Base-by-base conservation (phyloP, 2,888 invertebrate genomes). In the Neuroscelio doddi region DNA sequence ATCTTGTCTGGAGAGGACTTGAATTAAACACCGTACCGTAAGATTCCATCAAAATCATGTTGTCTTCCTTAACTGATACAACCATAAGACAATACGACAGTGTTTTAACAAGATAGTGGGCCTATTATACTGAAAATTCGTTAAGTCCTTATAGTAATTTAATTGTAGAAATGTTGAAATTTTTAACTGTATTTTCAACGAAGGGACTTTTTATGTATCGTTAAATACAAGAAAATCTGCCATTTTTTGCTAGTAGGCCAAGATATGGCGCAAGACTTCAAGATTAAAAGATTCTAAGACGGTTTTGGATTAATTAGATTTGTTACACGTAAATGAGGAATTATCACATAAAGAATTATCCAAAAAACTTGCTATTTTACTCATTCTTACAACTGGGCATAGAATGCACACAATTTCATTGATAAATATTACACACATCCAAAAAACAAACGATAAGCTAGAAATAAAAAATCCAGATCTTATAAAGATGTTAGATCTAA, bases 221-320 rank as follows among this genome's bases (percentile, higher is more conserved):
- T 30, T 65, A 7, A 69, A 68, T 16, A 59, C 64, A 1, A 34
- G 44, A 12, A 51, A 66, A 38, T 64, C 66, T 15, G 71, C 68
- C 0, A 21, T 71, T 1, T 55, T 5, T 30, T 73, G 41, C 8
- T 73, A 24, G 36, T 39, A 12, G 59, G 58, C 1, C 27, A 56
- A 8, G 32, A 70, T 3, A 49, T 73, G 3, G 59, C 62, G n/a
- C n/a, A n/a, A n/a, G n/a, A n/a, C n/a, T n/a, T n/a, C n/a, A n/a
- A 55, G 24, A 55, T 76, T 4, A 68, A 69, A 49, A 34, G 73
- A 21, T 74, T 75, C 38, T 38, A 39, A 24, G 15, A 41, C 69
- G 7, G 71, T 76, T 8, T 53, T 78, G 12, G 53, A 73, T n/a
- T 71, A 68, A 64, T 47, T 72, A 5, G 5, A 4, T 1, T 36